Base-by-base conservation (phyloP, 92 coral and sea anemone genomes). In the Metridium senile region DNA sequence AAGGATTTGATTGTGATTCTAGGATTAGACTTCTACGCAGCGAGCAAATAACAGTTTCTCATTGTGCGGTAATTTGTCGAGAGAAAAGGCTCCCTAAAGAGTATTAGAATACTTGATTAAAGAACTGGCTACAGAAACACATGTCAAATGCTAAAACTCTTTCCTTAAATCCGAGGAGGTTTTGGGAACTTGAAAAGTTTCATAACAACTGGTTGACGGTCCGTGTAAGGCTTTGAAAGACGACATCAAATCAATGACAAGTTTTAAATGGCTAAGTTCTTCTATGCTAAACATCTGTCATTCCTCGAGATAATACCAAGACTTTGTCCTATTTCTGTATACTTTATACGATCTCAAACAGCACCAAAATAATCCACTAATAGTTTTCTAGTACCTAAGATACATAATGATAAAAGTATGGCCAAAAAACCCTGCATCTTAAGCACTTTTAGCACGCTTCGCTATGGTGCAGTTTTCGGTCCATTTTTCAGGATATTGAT, bases 221-320 rank as follows among this genome's bases (percentile, higher is more conserved):
- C 25, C n/a, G 16, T 21, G 17, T 54, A 13, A 16, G 51, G 51
- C 51, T 45, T 7, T 45, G 51, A 16, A 16, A n/a, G n/a, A n/a
- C n/a, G n/a, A n/a, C n/a, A n/a, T n/a, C n/a, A n/a, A n/a, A n/a
- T n/a, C n/a, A n/a, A n/a, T n/a, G n/a, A n/a, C n/a, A n/a, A n/a
- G n/a, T n/a, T n/a, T n/a, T n/a, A n/a, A n/a, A 10, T 16, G 25
- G 4, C 25, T 6, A 54, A 3, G 59, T 6, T 54, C 23, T 10
- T 54, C 59, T 54, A 54, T 54, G 2, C 21, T 2, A 13, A 75
- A 75, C 80, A 75, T 75, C 80, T 75, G 80, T 43, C 80, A 43
- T 33, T 21, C 80, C 23, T 75, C 80, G 80, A 61, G 80, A 75
- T 62, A 58, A 33, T 59, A 2, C 9, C 9, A 21, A 17, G 9